Base-by-base conservation (phyloP, 2,888 invertebrate species). In the Volucella inanis region DNA sequence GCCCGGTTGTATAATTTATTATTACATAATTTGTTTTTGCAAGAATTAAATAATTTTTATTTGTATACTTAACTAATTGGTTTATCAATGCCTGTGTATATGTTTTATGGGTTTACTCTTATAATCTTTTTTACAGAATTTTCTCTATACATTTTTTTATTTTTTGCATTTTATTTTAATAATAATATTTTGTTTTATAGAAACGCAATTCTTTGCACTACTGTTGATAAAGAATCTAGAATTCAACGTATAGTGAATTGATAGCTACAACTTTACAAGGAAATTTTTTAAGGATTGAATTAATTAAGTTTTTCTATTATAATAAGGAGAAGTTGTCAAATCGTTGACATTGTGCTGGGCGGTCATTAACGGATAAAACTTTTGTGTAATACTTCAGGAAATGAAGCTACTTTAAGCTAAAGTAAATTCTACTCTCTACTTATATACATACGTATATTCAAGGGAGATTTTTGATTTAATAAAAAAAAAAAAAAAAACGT, bases 211-310 rank as follows among this genome's bases (percentile, higher is more conserved):
- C 61, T 74, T 49, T 31, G 31, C 38, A 43, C 54, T 68, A 75
- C 57, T 43, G 10, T 18, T 54, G 68, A 62, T 70, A 62, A 61
- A 72, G 49, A 61, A 68, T 62, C 61, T 80, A 75, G 52, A 82
- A 82, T 55, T 72, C 68, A 68, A 68, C 52, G 41, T 55, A 15
- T 43, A 14, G 31, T 31, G 6, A 54, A 62, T 68, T 4, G 61
- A 61, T 61, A 70, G 55, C 31, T 67, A 72, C 65, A 78, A 67
- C 67, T 82, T 72, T 82, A 82, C 82, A 77, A 77, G 77, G 67
- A 77, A 57, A 82, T 8, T 14, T 52, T 50, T 41, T 11, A 38
- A 1, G 41, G 9, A n/a, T 50, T 57, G 61, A 61, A 67, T n/a
- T 31, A 55, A 65, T 47, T 43, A 49, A 22, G 45, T 14, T 14